phyloP scores from a whole-genome alignment of 2,888 invertebrate genomes.

The Polydrusus tereticollis region DNA sequence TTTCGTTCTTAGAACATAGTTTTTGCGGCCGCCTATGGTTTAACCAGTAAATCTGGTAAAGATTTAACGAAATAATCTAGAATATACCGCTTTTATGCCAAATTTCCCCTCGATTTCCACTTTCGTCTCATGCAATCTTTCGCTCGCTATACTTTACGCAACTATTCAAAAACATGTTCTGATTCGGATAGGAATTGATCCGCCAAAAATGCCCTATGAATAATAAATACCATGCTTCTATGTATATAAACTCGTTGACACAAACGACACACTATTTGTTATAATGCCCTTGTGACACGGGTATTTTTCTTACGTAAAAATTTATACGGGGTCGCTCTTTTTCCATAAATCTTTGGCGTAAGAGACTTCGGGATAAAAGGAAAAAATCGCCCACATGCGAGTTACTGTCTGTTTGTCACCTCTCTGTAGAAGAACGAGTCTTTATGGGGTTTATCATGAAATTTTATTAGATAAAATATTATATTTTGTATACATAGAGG shows the following conservation, averaged over 20 bases:
- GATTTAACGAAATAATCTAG: too few relatives aligned
- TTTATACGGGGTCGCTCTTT: constrained; percentile 36
- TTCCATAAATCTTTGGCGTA: constrained; percentile 38
- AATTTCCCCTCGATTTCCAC: too few relatives aligned
- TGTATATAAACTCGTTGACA: background rate
- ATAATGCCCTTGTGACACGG: constrained; percentile 38
- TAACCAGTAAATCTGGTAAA: too few relatives aligned
- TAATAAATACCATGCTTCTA: too few relatives aligned
- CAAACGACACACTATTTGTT: constrained; percentile 36
- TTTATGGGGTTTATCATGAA: background rate
- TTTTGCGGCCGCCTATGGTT: too few relatives aligned
- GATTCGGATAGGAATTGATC: too few relatives aligned
- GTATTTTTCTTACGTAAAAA: constrained; percentile 43
- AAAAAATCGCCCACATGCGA: constrained; percentile 29
- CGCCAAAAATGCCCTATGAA: background rate
- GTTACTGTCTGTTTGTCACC: constrained; percentile 30
- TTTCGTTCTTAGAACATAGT: too few relatives aligned
- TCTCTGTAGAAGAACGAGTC: background rate
- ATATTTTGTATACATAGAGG: background rate
- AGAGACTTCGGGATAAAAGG: constrained; percentile 22
- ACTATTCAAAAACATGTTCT: too few relatives aligned
- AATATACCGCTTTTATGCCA: too few relatives aligned
- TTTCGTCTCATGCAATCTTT: too few relatives aligned
- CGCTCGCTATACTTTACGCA: too few relatives aligned
- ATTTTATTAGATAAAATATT: background rate